These are phyloP conservation scores for Saccostrea cuccullata DNA, from an alignment of 1,140 invertebrate species.

Conservation along the genomic window DNA sequence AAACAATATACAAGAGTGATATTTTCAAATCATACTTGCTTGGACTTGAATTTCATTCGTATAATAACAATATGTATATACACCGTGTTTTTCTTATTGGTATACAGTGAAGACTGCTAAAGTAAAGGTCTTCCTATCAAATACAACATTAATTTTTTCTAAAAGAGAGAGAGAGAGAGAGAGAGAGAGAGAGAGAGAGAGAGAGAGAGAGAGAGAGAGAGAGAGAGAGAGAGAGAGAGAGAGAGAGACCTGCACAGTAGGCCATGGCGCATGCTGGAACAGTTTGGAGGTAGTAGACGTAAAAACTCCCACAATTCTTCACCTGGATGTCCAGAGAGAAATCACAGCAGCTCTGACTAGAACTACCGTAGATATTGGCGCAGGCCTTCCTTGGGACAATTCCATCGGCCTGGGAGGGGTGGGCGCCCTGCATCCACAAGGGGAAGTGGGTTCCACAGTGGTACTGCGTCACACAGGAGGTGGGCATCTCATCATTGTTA, in stretches of 20 bases:
- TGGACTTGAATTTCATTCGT: too few relatives aligned
- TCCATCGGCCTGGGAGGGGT: slow-evolving; percentile 50
- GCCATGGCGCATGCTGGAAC: slow-evolving; percentile 54
- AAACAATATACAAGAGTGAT: too few relatives aligned
- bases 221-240: not conserved
- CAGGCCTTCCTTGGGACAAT: slow-evolving; percentile 53
- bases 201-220: not conserved
- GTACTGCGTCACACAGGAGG: slow-evolving; percentile 53
- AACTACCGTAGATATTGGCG: slow-evolving; percentile 35
- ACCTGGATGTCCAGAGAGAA: slow-evolving; percentile 44
- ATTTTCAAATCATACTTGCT: too few relatives aligned
- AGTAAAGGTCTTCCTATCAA: too few relatives aligned
- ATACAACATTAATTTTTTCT: not conserved
- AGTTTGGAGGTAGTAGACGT: slow-evolving; percentile 56
- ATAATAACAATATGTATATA: too few relatives aligned
- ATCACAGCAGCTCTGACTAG: slow-evolving; percentile 53
- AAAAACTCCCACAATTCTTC: slow-evolving; percentile 60
- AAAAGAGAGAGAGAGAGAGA: not conserved
- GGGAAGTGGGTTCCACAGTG: slow-evolving; percentile 65
- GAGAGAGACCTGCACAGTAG: slow-evolving; percentile 60
- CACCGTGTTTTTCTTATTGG: too few relatives aligned
- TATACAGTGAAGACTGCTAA: too few relatives aligned
- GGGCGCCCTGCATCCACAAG: slow-evolving; percentile 60
- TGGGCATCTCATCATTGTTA: slow-evolving; percentile 57
- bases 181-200: slow-evolving; percentile 29